Evolutionary conservation across 92 coral and sea anemone species (phyloP).

Genomic region (Porites lobata): DNA sequence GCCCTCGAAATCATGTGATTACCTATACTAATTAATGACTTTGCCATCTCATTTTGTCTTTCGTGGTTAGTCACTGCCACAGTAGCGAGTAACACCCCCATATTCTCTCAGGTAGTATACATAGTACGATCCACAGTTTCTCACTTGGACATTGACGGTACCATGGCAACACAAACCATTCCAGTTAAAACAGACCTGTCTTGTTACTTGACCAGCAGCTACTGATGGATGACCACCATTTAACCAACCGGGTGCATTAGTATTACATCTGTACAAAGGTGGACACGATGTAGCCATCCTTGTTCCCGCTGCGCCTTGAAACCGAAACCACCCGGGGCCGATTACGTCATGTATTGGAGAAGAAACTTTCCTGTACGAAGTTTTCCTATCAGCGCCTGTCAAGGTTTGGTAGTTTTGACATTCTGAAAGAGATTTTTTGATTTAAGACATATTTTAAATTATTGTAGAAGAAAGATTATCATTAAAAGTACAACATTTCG

Average conservation of each 20-base stretch:
- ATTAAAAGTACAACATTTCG: too few species aligned
- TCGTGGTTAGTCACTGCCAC: constrained; percentile 1
- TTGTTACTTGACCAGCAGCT: constrained; percentile 28
- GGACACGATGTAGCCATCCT: constrained; percentile 18
- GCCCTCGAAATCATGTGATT: too few species aligned
- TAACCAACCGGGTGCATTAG: constrained; percentile 53
- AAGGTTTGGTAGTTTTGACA: too few species aligned
- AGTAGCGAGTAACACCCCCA: background rate
- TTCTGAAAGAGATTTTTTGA: too few species aligned
- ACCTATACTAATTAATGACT: too few species aligned
- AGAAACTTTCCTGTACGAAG: too few species aligned
- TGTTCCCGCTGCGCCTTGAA: constrained; percentile 32
- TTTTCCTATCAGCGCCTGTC: too few species aligned
- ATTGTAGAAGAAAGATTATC: too few species aligned
- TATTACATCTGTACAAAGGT: background rate
- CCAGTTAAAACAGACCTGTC: constrained; percentile 36
- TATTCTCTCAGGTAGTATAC: background rate
- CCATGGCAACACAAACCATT: background rate
- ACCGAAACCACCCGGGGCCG: constrained; percentile 2
- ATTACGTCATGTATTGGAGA: too few species aligned
- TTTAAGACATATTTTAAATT: too few species aligned
- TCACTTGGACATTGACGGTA: background rate
- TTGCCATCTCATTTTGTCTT: too few species aligned
- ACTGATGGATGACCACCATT: constrained; percentile 38
- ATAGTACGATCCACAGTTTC: constrained; percentile 26